These are phyloP conservation scores for Loris lydekkerianus DNA, from an alignment of 2,797 vertebrate genomes.

Conservation along the genomic window DNA sequence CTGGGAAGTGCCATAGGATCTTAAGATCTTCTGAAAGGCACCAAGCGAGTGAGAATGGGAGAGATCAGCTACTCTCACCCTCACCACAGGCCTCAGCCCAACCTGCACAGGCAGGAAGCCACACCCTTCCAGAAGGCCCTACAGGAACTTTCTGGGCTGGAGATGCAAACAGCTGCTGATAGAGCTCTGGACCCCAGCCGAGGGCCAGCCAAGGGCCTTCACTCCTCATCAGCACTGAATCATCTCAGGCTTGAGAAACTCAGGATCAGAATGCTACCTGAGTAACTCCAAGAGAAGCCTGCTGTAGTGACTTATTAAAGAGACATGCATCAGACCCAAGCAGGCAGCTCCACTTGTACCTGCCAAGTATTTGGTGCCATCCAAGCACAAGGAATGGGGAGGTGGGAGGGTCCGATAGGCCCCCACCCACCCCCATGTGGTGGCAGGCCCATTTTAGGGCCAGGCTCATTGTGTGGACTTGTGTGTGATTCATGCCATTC, in stretches of 20 bases:
- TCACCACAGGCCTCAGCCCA: background rate
- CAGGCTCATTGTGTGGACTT: background rate
- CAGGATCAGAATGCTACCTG: background rate
- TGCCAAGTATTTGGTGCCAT: background rate
- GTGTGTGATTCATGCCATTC: constrained; percentile 56
- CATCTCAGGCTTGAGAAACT: constrained; percentile 1
- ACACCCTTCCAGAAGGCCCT: constrained; percentile 31
- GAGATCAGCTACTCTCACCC: background rate
- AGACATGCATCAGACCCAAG: constrained; percentile 52
- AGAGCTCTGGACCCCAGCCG: background rate
- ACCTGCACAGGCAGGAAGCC: constrained; percentile 68
- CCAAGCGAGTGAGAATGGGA: background rate
- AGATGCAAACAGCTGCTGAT: background rate
- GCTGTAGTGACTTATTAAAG: constrained; percentile 72
- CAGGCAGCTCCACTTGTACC: background rate
- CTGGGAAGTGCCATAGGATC: background rate
- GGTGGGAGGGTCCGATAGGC: background rate
- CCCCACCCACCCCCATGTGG: background rate
- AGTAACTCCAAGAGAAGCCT: constrained; percentile 9
- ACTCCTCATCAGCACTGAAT: constrained; percentile 35
- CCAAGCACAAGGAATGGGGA: background rate
- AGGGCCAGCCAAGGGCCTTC: background rate
- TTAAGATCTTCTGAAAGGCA: background rate
- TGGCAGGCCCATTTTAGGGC: constrained; percentile 40
- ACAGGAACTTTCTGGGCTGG: background rate